phyloP scores from a whole-genome alignment of 1,140 invertebrate genomes.

The Cepaea nemoralis region DNA sequence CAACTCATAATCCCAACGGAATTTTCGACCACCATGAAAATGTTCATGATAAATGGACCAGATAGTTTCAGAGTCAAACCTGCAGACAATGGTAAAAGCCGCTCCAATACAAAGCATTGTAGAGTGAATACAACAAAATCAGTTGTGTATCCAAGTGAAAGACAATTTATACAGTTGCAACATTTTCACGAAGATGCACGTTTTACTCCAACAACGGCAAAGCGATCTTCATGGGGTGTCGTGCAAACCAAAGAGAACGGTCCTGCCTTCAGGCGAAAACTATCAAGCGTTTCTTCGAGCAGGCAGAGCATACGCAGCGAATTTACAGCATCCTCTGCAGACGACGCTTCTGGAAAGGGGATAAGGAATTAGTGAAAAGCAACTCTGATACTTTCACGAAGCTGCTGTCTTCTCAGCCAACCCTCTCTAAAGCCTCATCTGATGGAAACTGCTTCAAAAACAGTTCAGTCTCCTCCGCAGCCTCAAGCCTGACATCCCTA shows the following conservation, averaged over 20 bases:
- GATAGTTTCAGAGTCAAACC: background rate
- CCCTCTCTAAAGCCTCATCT: slow-evolving; percentile 39
- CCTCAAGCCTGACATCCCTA: slow-evolving; percentile 2
- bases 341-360: background rate
- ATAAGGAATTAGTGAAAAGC: slow-evolving; percentile 39
- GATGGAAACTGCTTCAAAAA: slow-evolving; percentile 31
- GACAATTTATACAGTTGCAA: background rate
- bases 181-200: background rate
- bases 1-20: background rate
- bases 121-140: background rate
- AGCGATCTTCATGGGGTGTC: background rate
- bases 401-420: background rate
- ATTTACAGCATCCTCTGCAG: background rate
- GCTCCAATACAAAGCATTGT: background rate
- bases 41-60: background rate
- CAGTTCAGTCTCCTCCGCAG: background rate
- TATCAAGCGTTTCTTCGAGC: background rate
- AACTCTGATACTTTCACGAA: slow-evolving; percentile 41
- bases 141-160: background rate
- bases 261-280: background rate
- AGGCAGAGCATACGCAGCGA: background rate
- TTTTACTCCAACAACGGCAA: background rate
- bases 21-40: background rate
- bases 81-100: background rate
- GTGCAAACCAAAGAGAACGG: background rate